Percentiles rank a stretch among this genome's conserved stretches.
Conservation (phyloP, 2,797 vertebrate genomes). For the Xenopus petersii region DNA sequence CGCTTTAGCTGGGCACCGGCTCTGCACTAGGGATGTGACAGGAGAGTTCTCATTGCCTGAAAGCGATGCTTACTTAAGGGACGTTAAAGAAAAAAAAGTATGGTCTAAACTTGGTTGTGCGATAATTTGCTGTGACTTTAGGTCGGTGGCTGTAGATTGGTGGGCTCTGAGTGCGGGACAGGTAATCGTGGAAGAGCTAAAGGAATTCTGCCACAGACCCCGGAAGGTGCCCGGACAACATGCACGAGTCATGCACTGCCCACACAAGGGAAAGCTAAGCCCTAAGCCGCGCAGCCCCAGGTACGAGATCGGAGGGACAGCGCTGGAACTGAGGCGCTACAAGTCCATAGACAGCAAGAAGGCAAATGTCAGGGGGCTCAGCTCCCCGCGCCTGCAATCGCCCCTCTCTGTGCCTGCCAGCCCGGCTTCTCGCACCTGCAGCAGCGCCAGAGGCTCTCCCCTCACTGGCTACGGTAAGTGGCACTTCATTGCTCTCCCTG, state of each 20-base stretch:
- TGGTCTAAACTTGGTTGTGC: too few relatives aligned
- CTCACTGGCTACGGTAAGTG: conserved; percentile 49
- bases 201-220: too few relatives aligned
- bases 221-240: background rate
- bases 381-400: conserved; percentile 58
- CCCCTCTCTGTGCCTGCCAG: conserved; percentile 59
- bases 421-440: conserved; percentile 53
- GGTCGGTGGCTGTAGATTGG: too few relatives aligned
- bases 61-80: too few relatives aligned
- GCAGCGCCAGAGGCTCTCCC: conserved; percentile 49
- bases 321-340: conserved; percentile 59
- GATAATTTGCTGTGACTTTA: too few relatives aligned
- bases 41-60: too few relatives aligned
- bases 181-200: too few relatives aligned
- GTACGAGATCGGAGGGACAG: conserved; percentile 49
- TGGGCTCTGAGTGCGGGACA: too few relatives aligned
- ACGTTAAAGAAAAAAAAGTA: too few relatives aligned
- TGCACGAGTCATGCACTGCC: conserved; percentile 51
- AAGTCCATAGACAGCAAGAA: conserved; percentile 51
- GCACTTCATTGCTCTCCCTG: too few relatives aligned
- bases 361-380: conserved; percentile 40
- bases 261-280: conserved; percentile 56
- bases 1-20: too few relatives aligned
- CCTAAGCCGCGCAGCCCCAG: conserved; percentile 49
- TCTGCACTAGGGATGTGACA: too few relatives aligned